Conservation (phyloP, 2,888 invertebrate species). For the Patella ulyssiponensis region DNA sequence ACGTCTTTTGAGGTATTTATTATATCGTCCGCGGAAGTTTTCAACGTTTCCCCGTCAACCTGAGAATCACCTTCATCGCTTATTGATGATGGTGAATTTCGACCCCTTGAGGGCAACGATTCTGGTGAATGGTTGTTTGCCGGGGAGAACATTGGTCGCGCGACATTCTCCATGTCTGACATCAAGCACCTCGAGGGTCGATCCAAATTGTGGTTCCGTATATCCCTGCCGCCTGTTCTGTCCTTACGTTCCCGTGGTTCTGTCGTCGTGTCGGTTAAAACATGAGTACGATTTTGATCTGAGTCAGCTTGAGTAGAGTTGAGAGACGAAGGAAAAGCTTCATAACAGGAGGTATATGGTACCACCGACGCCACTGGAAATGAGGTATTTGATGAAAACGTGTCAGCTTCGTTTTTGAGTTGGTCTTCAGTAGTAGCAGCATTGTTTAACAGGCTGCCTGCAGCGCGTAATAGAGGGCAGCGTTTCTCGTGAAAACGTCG, state of each 20-base stretch:
- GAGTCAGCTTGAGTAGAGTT: slow-evolving; percentile 26
- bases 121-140: slow-evolving; percentile 22
- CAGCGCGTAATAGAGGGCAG: slow-evolving; percentile 62
- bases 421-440: slow-evolving; percentile 20
- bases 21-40: neutral
- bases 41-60: neutral
- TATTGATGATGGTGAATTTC: neutral
- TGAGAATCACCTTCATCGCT: slow-evolving; percentile 19
- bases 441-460: slow-evolving; percentile 50
- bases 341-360: slow-evolving; percentile 25
- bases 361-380: slow-evolving; percentile 17
- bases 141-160: slow-evolving; percentile 22
- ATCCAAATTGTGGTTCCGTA: slow-evolving; percentile 22
- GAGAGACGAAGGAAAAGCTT: slow-evolving; percentile 16
- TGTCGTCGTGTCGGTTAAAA: slow-evolving; percentile 40
- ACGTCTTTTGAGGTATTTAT: slow-evolving; percentile 1
- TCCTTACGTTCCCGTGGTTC: slow-evolving; percentile 47
- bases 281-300: slow-evolving; percentile 35
- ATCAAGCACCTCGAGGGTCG: slow-evolving; percentile 20
- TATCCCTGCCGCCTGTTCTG: slow-evolving; percentile 15
- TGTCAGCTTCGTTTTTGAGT: slow-evolving; percentile 18
- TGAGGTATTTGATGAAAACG: slow-evolving; percentile 17
- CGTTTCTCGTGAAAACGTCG: slow-evolving; percentile 65
- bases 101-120: slow-evolving; percentile 20
- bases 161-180: neutral